Evolutionary conservation across 2,797 vertebrate species (phyloP).

Genomic region (Columba guinea): DNA sequence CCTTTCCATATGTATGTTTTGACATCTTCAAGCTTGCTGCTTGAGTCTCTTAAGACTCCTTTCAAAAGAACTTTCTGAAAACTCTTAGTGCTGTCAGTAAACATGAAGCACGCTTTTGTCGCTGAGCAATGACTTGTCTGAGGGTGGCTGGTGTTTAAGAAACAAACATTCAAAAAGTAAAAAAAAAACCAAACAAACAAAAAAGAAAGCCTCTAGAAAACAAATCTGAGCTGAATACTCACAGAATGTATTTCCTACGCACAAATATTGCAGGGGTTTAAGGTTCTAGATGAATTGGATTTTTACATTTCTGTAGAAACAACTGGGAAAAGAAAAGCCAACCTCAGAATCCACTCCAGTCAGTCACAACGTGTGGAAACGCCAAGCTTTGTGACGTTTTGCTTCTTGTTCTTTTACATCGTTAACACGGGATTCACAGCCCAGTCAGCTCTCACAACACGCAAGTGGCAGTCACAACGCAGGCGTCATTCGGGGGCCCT

Average conservation of each 20-base stretch:
- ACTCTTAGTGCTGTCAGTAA: not conserved
- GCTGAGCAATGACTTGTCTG: not conserved
- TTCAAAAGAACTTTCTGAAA: not conserved
- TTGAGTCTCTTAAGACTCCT: not conserved
- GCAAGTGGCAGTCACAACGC: not conserved
- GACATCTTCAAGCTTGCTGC: not conserved
- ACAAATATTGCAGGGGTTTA: not conserved
- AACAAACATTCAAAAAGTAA: not conserved
- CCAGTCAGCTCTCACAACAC: not conserved
- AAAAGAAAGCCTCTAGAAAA: not conserved
- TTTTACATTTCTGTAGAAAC: not conserved
- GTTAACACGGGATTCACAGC: not conserved
- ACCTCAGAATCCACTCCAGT: not conserved
- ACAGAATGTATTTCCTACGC: not conserved
- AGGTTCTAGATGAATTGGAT: not conserved
- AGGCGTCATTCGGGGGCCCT: not conserved
- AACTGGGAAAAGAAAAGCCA: not conserved
- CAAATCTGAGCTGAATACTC: not conserved
- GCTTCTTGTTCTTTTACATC: not conserved
- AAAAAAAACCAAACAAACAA: not conserved
- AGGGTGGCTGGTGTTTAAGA: not conserved
- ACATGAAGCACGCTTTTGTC: not conserved
- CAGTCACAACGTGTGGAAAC: not conserved
- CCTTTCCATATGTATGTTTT: not conserved
- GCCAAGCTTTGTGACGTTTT: not conserved